phyloP scores from a whole-genome alignment of 2,113 vertebrate species.

The Gallinago jamesoni region DNA sequence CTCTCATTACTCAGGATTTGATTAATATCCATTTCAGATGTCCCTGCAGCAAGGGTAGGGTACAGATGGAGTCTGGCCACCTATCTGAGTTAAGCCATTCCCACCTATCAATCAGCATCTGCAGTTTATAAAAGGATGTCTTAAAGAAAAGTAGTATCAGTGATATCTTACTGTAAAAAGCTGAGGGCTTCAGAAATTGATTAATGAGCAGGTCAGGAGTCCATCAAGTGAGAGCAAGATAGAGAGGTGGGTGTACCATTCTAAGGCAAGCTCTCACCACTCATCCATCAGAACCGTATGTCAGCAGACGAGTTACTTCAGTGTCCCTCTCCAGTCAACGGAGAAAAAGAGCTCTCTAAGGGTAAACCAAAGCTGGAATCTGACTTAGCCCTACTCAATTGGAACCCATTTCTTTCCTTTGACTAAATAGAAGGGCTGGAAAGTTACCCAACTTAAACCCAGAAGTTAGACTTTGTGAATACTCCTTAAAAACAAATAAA shows the following conservation, averaged over 20 bases:
- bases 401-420: neutral
- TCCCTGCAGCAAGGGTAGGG: neutral
- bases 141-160: neutral
- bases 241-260: neutral
- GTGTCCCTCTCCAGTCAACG: neutral
- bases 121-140: conserved; percentile 2
- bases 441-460: neutral
- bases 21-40: conserved; percentile 19
- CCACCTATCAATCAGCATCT: neutral
- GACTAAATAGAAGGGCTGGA: neutral
- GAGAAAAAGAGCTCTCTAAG: neutral
- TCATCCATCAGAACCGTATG: neutral
- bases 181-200: conserved; percentile 25
- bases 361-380: neutral
- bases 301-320: neutral
- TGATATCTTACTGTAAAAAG: conserved; percentile 23
- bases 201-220: conserved; percentile 6
- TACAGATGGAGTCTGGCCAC: neutral
- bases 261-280: neutral
- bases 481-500: neutral
- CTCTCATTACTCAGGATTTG: neutral
- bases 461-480: neutral
- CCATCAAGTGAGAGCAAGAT: neutral
- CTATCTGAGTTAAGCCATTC: neutral
- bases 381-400: neutral